A percentile compares a stretch with the other conserved stretches of the same genome.
Conservation (phyloP, 2,113 vertebrate genomes). For the Cheilinus undulatus region DNA sequence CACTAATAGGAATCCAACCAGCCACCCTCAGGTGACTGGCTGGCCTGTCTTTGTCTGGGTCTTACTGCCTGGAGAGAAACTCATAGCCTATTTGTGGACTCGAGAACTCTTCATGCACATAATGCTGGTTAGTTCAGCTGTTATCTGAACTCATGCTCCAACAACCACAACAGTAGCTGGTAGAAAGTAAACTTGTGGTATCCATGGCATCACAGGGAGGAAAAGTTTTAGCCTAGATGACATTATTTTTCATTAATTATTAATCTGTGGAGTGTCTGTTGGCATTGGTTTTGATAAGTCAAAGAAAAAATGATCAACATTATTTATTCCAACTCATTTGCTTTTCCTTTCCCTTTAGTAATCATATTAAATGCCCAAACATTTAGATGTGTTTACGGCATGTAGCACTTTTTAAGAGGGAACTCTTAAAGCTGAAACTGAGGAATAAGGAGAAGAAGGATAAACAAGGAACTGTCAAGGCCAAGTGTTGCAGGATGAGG, state of each 20-base stretch:
- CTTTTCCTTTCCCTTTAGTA: not conserved
- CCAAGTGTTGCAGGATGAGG: not conserved
- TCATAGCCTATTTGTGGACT: not conserved
- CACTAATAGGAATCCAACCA: slow-evolving; percentile 7
- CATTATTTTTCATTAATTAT: not conserved
- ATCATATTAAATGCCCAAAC: not conserved
- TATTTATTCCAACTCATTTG: not conserved
- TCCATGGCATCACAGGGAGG: no score
- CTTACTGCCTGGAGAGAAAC: not conserved
- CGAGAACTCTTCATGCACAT: slow-evolving; percentile 16
- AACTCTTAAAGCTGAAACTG: not conserved
- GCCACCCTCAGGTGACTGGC: not conserved
- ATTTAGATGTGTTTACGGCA: not conserved
- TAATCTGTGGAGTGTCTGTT: not conserved
- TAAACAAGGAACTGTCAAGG: not conserved
- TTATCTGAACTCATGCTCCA: not conserved
- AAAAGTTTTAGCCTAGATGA: not conserved
- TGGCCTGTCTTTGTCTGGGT: not conserved
- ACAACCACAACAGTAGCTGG: not conserved
- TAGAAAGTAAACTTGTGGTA: not conserved
- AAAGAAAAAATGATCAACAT: not conserved
- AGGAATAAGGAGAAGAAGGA: not conserved
- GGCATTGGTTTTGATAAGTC: not conserved
- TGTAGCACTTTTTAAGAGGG: not conserved
- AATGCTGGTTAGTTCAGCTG: no score